phyloP scores from a whole-genome alignment of 2,888 invertebrate genomes.

The Bembecia ichneumoniformis region DNA sequence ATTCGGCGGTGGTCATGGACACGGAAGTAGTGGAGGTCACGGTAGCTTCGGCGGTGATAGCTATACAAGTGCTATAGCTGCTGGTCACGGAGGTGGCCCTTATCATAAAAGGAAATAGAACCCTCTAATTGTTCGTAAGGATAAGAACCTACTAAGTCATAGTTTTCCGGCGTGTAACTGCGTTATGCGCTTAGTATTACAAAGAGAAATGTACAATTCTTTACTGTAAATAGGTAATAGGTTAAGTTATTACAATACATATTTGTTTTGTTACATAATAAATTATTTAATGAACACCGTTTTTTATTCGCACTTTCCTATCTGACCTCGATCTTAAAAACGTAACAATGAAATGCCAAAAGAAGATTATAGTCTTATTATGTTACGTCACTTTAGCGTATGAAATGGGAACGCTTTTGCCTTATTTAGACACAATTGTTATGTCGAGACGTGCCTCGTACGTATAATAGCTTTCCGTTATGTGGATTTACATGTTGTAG shows the following conservation, averaged over 20 bases:
- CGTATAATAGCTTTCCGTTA: background rate
- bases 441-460: background rate
- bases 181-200: constrained; percentile 3
- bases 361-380: background rate
- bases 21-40: constrained; percentile 20
- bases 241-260: constrained; percentile 37
- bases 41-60: constrained; percentile 43
- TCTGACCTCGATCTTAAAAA: background rate
- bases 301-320: constrained; percentile 6
- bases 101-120: constrained; percentile 46
- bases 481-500: background rate
- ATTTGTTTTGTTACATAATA: constrained; percentile 37
- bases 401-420: background rate
- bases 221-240: constrained; percentile 46
- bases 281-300: constrained; percentile 28
- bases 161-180: constrained; percentile 16
- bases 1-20: constrained; percentile 26
- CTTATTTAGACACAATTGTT: background rate
- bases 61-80: constrained; percentile 50
- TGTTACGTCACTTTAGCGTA: background rate
- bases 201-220: constrained; percentile 14
- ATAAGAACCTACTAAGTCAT: constrained; percentile 53
- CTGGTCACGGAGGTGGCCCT: constrained; percentile 65
- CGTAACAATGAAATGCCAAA: background rate
- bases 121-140: constrained; percentile 12